phyloP scores from a whole-genome alignment of 1,140 invertebrate species.

The Brevipalpus yothersi region DNA sequence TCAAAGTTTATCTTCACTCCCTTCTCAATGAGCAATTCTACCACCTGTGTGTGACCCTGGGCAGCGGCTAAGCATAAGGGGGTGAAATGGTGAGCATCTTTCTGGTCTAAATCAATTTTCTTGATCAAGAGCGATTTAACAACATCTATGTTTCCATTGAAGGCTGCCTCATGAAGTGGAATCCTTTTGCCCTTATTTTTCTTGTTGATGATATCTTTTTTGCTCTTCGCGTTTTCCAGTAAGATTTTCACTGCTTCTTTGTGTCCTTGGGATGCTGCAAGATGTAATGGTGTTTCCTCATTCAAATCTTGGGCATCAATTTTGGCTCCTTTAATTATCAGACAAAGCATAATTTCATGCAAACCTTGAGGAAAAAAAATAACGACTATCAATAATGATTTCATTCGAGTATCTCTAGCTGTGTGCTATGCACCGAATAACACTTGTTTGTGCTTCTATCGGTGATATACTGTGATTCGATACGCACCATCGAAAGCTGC shows the following conservation, averaged over 20 bases:
- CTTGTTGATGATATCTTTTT: neutral
- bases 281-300: slow-evolving; percentile 78
- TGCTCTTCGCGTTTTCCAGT: slow-evolving; percentile 57
- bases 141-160: neutral
- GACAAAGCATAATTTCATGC: neutral
- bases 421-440: too few relatives aligned
- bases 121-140: neutral
- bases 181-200: neutral
- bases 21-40: neutral
- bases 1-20: neutral
- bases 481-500: neutral
- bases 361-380: neutral
- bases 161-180: neutral
- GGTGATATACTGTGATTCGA: too few relatives aligned
- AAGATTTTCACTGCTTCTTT: slow-evolving; percentile 55
- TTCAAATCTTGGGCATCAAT: slow-evolving; percentile 24
- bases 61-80: neutral
- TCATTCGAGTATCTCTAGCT: neutral
- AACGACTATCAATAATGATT: too few relatives aligned
- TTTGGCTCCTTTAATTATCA: neutral
- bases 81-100: neutral
- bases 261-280: slow-evolving; percentile 60
- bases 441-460: too few relatives aligned
- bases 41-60: neutral
- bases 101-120: neutral